Percentiles rank a stretch among this genome's conserved stretches.
These are phyloP conservation scores for Notospermus geniculatus DNA, from an alignment of 1,140 invertebrate genomes.

Conservation along the genomic window DNA sequence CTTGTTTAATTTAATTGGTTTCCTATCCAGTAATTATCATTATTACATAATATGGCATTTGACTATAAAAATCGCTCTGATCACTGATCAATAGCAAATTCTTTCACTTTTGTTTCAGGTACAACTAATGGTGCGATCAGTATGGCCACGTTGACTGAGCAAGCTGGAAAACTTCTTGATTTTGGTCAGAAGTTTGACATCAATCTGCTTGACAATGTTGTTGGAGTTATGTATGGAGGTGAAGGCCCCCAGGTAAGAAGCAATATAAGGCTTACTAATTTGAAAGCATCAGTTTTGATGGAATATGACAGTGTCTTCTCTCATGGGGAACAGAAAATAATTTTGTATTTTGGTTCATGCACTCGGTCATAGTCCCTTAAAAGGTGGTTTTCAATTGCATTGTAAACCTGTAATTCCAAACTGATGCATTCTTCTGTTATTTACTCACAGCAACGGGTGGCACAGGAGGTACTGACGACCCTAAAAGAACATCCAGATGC, in stretches of 20 bases:
- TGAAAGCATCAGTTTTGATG: too few relatives aligned
- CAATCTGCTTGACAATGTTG: conserved; percentile 89
- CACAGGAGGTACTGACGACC: conserved; percentile 91
- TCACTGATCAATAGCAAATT: too few relatives aligned
- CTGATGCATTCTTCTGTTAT: conserved; percentile 9
- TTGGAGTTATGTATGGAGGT: conserved; percentile 90
- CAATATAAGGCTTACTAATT: neutral
- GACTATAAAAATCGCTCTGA: too few relatives aligned
- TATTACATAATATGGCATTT: too few relatives aligned
- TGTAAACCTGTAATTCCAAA: too few relatives aligned
- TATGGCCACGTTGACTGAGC: conserved; percentile 44
- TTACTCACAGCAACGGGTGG: conserved; percentile 80
- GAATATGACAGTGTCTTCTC: too few relatives aligned
- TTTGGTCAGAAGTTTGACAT: conserved; percentile 97
- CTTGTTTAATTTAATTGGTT: too few relatives aligned
- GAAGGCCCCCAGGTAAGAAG: conserved; percentile 74
- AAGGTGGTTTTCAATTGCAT: too few relatives aligned
- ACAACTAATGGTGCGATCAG: conserved; percentile 15
- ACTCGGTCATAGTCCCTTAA: too few relatives aligned
- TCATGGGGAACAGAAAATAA: too few relatives aligned
- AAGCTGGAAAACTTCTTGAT: conserved; percentile 72
- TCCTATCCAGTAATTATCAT: too few relatives aligned
- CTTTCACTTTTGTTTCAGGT: conserved; percentile 7
- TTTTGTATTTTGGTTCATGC: too few relatives aligned
- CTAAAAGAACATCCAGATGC: conserved; percentile 98